Base-by-base conservation (phyloP, 2,113 vertebrate species). In the Felis catus region DNA sequence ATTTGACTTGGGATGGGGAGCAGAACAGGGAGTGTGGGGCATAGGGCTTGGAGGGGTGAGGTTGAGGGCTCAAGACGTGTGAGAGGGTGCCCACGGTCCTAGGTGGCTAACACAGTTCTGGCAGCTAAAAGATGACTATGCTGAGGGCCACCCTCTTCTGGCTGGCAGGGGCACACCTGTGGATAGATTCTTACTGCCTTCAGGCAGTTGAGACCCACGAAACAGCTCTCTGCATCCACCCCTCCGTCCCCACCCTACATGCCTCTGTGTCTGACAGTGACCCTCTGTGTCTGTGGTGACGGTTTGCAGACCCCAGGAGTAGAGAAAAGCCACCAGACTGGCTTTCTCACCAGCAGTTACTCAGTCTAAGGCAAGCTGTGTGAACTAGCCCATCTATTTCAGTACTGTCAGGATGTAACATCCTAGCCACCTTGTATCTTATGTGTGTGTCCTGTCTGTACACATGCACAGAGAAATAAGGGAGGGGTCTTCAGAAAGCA, bases 321-420 rank as follows among this genome's bases (percentile, higher is more conserved):
- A n/a, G 92, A 95, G 80, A 84, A 90, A 39, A 89, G 58, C 65
- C 36, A 58, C 66, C 4, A 19, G 55, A 58, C 36, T 80, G 82
- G 91, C 66, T 76, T 87, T 93, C 80, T 70, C 91, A 97, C 92
- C 97, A 94, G 96, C 86, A 85, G 83, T 83, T 91, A 70, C 33
- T 81, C n/a, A 51, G 92, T 71, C 63, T 41, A 48, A 91, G 80
- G 88, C 92, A 71, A 80, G 71, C 73, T 27, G 15, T 55, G 86
- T 74, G 91, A 85, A 82, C 18, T 39, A 92, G 78, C 84, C 33
- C 39, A 31, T 39, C 27, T 82, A 29, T 84, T 68, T 83, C n/a
- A 53, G 61, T 27, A 3, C n/a, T n/a, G 12, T 96, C 90, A 81
- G 96, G 83, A 58, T 12, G 29, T 58, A 58, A 39, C 27, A 25